phyloP scores from a whole-genome alignment of 2,888 invertebrate genomes.

The Hybos culiciformis region DNA sequence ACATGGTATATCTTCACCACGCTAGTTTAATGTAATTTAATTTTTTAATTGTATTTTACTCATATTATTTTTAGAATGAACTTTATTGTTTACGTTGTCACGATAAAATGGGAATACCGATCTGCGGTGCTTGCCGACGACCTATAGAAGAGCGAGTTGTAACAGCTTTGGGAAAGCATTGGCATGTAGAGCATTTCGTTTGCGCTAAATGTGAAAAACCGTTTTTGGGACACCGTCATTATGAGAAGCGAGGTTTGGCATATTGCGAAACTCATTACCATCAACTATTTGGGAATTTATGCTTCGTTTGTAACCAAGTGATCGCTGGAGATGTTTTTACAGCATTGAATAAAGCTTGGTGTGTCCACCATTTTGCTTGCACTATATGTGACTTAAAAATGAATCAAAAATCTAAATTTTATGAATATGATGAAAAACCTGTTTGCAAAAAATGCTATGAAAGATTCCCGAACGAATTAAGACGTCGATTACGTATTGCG shows the following conservation, averaged over 20 bases:
- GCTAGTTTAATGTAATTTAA: neutral
- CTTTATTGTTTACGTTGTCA: constrained; percentile 95
- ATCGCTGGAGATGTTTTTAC: constrained; percentile 96
- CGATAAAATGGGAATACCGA: constrained; percentile 99
- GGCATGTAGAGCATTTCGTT: constrained; percentile 99
- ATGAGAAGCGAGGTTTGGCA: constrained; percentile 95
- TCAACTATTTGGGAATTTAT: constrained; percentile 95
- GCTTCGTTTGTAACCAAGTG: constrained; percentile 97
- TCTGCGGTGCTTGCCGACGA: constrained; percentile 96
- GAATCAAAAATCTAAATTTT: constrained; percentile 96
- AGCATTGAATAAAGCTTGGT: constrained; percentile 98
- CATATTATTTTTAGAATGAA: constrained; percentile 54
- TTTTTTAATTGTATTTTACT: neutral
- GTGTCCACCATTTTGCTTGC: constrained; percentile 97
- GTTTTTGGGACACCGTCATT: constrained; percentile 96
- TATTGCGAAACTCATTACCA: constrained; percentile 99
- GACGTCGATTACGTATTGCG: constrained; percentile 80
- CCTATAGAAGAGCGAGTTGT: constrained; percentile 99
- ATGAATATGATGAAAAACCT: constrained; percentile 96
- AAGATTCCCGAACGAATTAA: constrained; percentile 84
- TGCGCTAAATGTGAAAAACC: constrained; percentile 99
- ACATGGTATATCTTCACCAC: constrained; percentile 45
- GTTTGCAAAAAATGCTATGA: constrained; percentile 98
- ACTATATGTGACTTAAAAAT: constrained; percentile 92
- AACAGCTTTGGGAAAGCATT: constrained; percentile 94